Evolutionary conservation across 2,888 invertebrate species (phyloP).

Genomic region (Chouioia cunea): DNA sequence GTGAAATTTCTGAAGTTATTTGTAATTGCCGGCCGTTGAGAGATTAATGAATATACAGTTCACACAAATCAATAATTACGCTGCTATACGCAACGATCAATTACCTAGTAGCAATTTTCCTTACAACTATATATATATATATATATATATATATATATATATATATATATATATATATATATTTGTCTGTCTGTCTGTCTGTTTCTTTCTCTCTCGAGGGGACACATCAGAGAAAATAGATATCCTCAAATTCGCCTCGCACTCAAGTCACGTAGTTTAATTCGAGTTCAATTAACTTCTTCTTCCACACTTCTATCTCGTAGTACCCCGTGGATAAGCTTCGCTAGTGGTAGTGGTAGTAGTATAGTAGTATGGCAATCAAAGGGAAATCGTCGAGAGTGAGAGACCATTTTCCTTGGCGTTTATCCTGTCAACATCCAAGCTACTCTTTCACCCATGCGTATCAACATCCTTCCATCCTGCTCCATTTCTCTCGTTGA

Average conservation of each 20-base stretch:
- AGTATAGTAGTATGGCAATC: not conserved
- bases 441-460: slow-evolving; percentile 12
- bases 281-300: slow-evolving; percentile 45
- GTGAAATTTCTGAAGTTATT: too few species aligned
- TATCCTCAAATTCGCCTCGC: too few species aligned
- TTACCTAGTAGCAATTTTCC: too few species aligned
- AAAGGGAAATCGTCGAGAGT: not conserved
- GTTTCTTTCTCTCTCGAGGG: too few species aligned
- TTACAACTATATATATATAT: too few species aligned
- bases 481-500: not conserved
- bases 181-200: too few species aligned
- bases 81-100: too few species aligned
- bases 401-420: not conserved
- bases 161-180: too few species aligned
- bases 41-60: not conserved
- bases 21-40: too few species aligned
- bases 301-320: not conserved
- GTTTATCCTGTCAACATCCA: slow-evolving; percentile 42
- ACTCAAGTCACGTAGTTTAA: slow-evolving; percentile 46
- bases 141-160: too few species aligned
- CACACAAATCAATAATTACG: too few species aligned
- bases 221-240: too few species aligned
- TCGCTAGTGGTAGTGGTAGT: slow-evolving; percentile 38
- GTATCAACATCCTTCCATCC: not conserved
- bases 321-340: slow-evolving; percentile 27